These are phyloP conservation scores for Panthera leo DNA, from an alignment of 2,113 vertebrate genomes.

Conservation along the genomic window DNA sequence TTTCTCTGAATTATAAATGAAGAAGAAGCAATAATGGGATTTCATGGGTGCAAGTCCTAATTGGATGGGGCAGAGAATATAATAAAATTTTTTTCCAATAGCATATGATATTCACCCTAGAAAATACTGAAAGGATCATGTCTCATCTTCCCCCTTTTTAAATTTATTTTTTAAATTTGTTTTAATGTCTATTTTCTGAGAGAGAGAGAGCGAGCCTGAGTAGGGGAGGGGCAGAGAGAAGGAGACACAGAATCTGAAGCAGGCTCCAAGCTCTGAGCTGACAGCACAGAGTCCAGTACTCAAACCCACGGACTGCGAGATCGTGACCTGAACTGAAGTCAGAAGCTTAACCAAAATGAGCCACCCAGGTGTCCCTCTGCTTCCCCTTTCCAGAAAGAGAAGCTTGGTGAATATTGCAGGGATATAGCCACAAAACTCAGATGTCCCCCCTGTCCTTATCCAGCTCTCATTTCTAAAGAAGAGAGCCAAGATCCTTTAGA, in stretches of 20 bases:
- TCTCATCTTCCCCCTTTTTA: not conserved
- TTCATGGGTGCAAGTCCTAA: not conserved
- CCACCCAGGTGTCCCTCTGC: too few species aligned
- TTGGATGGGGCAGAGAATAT: not conserved
- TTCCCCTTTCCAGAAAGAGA: not conserved
- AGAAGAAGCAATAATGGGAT: not conserved
- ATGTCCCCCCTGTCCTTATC: not conserved
- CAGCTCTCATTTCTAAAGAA: not conserved
- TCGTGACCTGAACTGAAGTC: too few species aligned
- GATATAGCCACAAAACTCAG: not conserved
- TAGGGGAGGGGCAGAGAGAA: too few species aligned
- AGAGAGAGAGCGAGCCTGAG: too few species aligned
- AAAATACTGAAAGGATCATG: not conserved
- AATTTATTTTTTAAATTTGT: too few species aligned
- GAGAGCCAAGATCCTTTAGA: not conserved
- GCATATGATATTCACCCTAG: not conserved
- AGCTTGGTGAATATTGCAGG: not conserved
- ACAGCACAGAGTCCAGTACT: too few species aligned
- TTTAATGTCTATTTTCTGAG: too few species aligned
- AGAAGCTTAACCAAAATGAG: too few species aligned
- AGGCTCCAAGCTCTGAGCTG: too few species aligned
- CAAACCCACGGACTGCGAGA: too few species aligned
- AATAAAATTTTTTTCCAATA: not conserved
- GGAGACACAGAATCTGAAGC: too few species aligned
- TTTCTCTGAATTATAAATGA: conserved; percentile 31